phyloP scores from a whole-genome alignment of 2,113 vertebrate genomes.

The Cnemophilus loriae region DNA sequence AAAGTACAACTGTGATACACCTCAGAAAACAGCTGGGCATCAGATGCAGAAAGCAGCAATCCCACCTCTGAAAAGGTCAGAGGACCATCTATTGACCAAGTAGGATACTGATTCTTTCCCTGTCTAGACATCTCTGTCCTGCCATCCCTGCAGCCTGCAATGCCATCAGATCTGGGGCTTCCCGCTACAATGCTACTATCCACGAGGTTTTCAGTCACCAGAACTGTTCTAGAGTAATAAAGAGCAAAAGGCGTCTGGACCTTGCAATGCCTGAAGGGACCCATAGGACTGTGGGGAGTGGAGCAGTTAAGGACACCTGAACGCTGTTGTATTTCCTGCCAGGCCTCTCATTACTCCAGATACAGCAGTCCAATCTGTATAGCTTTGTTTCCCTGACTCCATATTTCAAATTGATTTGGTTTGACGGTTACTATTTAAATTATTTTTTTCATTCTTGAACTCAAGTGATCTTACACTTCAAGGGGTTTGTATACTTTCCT shows the following conservation, averaged over 20 bases:
- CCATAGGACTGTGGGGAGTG: neutral
- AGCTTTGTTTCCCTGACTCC: accelerated
- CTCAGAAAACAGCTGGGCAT: neutral
- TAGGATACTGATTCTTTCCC: neutral
- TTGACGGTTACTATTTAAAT: neutral
- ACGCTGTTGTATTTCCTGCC: neutral
- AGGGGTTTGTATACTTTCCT: neutral
- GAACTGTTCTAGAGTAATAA: neutral
- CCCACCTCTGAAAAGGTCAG: neutral
- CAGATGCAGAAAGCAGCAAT: neutral
- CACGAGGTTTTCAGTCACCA: neutral
- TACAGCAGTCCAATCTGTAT: neutral
- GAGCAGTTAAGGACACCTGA: neutral
- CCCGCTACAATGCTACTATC: neutral
- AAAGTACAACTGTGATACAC: neutral
- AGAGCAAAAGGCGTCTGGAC: neutral
- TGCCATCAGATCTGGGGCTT: neutral
- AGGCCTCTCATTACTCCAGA: neutral
- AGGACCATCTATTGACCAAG: neutral
- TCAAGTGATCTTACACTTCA: neutral
- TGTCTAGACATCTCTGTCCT: neutral
- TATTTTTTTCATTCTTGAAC: neutral
- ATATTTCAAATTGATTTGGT: neutral
- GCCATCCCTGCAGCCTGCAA: neutral
- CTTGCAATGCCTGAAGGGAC: neutral